Conservation (phyloP, 2,888 invertebrate genomes). For the Enchytraeus crypticus region DNA sequence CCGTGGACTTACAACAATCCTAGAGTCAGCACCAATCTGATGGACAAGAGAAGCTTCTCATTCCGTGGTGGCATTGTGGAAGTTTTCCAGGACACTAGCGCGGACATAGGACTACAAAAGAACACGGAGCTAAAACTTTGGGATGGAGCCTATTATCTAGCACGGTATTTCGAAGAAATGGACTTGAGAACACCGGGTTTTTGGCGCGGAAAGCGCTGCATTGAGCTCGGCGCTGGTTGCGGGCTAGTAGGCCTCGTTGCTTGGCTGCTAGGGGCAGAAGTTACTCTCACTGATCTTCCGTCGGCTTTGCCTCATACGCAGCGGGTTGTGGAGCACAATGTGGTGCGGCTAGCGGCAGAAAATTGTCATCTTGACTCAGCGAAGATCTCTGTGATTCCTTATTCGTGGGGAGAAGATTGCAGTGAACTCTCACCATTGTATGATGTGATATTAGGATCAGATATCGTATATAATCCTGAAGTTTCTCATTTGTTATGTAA, state of each 20-base stretch:
- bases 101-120: conserved; percentile 15
- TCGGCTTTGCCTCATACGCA: conserved; percentile 15
- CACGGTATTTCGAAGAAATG: conserved; percentile 21
- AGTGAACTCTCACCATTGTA: conserved; percentile 1
- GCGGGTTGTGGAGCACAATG: conserved; percentile 12
- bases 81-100: conserved; percentile 17
- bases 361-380: neutral
- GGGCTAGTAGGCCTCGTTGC: conserved; percentile 26
- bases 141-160: conserved; percentile 26
- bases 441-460: conserved; percentile 26
- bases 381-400: neutral
- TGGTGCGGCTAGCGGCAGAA: neutral
- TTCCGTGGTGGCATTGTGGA: conserved; percentile 17
- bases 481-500: conserved; percentile 6
- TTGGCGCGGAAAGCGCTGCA: conserved; percentile 17
- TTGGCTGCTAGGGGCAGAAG: conserved; percentile 20
- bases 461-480: conserved; percentile 24
- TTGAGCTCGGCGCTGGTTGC: conserved; percentile 29
- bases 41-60: conserved; percentile 9
- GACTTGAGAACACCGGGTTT: conserved; percentile 4
- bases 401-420: conserved; percentile 12
- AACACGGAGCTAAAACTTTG: conserved; percentile 27
- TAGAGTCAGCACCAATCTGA: conserved; percentile 8
- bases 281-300: conserved; percentile 22
- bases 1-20: conserved; percentile 28